A percentile compares a stretch with the other conserved stretches of the same genome.
Conservation (phyloP, 2,888 invertebrate genomes). For the Epistrophe eligans region DNA sequence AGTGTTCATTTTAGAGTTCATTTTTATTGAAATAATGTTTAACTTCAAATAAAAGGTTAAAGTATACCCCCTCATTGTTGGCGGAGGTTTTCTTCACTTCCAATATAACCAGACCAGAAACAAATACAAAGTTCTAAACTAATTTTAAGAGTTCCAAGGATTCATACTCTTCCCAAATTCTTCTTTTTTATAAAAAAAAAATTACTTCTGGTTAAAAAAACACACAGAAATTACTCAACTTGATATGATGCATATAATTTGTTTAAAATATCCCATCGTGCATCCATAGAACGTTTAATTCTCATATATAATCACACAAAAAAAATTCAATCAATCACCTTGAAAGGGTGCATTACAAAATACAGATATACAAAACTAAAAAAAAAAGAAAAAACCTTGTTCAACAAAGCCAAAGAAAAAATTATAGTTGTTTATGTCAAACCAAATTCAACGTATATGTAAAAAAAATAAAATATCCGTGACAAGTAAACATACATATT, state of each 20-base stretch:
- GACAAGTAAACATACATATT: constrained; percentile 18
- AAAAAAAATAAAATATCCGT: constrained; percentile 7
- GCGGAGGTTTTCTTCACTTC: no score
- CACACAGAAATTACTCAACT: not conserved
- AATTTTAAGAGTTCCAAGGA: not conserved
- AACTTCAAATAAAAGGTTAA: no score
- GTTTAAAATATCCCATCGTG: not conserved
- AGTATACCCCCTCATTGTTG: no score
- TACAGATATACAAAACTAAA: not conserved
- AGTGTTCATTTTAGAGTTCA: no score
- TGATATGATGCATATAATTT: not conserved
- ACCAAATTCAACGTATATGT: not conserved
- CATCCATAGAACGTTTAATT: constrained; percentile 2
- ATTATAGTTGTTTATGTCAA: not conserved
- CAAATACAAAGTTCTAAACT: no score
- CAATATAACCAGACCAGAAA: no score
- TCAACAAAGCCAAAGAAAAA: not conserved
- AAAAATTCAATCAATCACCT: constrained; percentile 16
- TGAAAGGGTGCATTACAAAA: not conserved
- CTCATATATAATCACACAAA: not conserved
- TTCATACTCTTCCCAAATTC: not conserved
- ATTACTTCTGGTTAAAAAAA: not conserved
- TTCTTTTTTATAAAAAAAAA: not conserved
- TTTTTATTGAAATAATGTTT: no score
- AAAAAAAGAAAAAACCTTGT: not conserved